phyloP scores from a whole-genome alignment of 2,797 vertebrate genomes.

The Tarsius wallacei region DNA sequence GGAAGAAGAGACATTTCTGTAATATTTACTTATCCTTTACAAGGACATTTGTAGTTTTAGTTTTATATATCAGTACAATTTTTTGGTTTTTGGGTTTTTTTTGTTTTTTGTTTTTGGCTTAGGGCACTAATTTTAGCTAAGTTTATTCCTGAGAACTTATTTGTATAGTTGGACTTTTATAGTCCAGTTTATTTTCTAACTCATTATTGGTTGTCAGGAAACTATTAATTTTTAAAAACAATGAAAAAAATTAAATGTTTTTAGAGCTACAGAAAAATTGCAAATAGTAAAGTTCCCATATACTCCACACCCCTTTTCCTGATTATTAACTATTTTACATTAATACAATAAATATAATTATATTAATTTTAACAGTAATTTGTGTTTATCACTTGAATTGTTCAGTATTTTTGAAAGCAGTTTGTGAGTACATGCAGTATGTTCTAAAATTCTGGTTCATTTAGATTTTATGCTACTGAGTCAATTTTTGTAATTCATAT shows the following conservation, averaged over 20 bases:
- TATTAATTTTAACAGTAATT: slow-evolving; percentile 2
- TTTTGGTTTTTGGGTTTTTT: neutral
- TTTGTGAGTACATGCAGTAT: neutral
- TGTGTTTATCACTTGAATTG: slow-evolving; percentile 38
- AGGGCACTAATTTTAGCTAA: slow-evolving; percentile 8
- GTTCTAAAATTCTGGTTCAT: neutral
- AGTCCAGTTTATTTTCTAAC: neutral
- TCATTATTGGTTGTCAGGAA: neutral
- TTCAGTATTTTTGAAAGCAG: slow-evolving; percentile 39
- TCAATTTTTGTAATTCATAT: neutral
- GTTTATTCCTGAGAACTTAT: slow-evolving; percentile 7
- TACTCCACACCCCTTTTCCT: neutral
- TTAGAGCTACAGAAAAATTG: slow-evolving; percentile 18
- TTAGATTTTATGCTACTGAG: slow-evolving; percentile 39
- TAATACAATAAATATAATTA: neutral
- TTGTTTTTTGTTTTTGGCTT: neutral
- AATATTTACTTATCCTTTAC: neutral
- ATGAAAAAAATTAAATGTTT: slow-evolving; percentile 51
- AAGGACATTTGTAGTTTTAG: neutral
- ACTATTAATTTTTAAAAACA: slow-evolving; percentile 23
- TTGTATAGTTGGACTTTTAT: neutral
- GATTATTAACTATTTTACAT: neutral
- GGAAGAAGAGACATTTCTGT: neutral
- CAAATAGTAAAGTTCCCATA: neutral
- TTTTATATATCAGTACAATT: neutral